A percentile compares a stretch with the other conserved stretches of the same genome.
Conservation (phyloP, 1,140 invertebrate species). For the Dinoponera quadriceps region DNA sequence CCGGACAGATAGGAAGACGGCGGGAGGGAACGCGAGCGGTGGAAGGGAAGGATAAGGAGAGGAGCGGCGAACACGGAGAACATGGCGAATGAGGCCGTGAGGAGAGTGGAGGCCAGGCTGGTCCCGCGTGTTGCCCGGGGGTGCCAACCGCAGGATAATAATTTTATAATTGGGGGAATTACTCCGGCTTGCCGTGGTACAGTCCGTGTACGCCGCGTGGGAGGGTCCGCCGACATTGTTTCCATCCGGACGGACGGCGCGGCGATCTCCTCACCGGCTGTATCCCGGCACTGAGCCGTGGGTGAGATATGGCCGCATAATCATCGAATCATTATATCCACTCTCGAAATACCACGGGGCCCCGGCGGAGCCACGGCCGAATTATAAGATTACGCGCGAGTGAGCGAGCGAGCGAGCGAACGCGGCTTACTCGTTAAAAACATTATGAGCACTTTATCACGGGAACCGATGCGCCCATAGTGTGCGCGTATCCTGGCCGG, state of each 20-base stretch:
- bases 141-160: constrained; percentile 85
- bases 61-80: constrained; percentile 70
- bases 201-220: constrained; percentile 81
- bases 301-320: constrained; percentile 85
- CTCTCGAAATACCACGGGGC: constrained; percentile 77
- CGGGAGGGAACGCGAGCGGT: constrained; percentile 13
- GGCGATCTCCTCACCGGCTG: constrained; percentile 79
- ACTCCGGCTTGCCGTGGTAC: constrained; percentile 82
- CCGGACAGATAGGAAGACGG: constrained; percentile 63
- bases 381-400: constrained; percentile 83
- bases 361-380: constrained; percentile 72
- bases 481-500: constrained; percentile 29
- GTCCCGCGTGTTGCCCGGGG: constrained; percentile 83
- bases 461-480: constrained; percentile 56
- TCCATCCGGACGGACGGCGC: constrained; percentile 75
- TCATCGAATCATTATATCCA: constrained; percentile 84
- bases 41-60: constrained; percentile 42
- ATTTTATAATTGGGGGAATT: constrained; percentile 86
- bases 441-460: constrained; percentile 83
- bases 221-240: constrained; percentile 83
- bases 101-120: constrained; percentile 69
- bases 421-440: constrained; percentile 81
- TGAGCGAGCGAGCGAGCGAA: not conserved
- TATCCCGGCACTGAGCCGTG: constrained; percentile 78
- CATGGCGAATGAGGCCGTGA: constrained; percentile 77